Evolutionary conservation across 1,140 invertebrate genomes (phyloP), one percentile per base, ranked within the genome.

Genomic region (Drosophila pachea): DNA sequence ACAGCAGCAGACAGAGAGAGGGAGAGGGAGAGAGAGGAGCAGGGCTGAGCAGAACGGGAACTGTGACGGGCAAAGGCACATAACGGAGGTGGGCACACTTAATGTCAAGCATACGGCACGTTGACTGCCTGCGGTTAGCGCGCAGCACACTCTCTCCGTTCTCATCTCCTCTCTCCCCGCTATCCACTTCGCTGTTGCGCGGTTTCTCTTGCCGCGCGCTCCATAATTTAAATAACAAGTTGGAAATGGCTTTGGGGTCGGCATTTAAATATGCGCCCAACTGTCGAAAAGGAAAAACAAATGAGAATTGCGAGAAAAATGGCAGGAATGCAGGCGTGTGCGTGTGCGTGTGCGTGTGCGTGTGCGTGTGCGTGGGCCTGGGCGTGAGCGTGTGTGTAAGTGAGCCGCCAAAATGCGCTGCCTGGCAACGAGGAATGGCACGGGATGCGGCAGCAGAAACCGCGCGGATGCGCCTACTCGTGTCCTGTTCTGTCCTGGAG

Each of bases 21-120:
- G 6, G 43, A 4, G 31, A 6, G 33, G 9, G 7, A 45, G 40
- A 7, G 14, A 9, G n/a, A 33, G 4, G 35, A 11, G 5, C 52
- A 11, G 16, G 8, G 36, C n/a, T n/a, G n/a, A n/a, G n/a, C n/a
- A 2, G 11, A 29, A 12, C 4, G 43, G 50, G 8, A 31, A 43
- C 40, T 32, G 38, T 6, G 43, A 43, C 40, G 29, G 53, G 64
- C 8, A 29, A 32, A 14, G 49, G 42, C 40, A 69, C 33, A 53
- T 31, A 14, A n/a, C n/a, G 32, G 14, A 60, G 50, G 38, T 49
- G 47, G 59, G 45, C 73, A 59, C 65, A 84, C 79, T 83, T 78
- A 73, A 67, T 78, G 73, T 83, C 68, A 78, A 84, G 78, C 75
- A 73, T 84, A 71, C 79, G 73, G 54, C 68, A 36, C 38, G 78